These are phyloP conservation scores for Hyperoodon ampullatus DNA, from an alignment of 2,113 vertebrate genomes.

Conservation along the genomic window DNA sequence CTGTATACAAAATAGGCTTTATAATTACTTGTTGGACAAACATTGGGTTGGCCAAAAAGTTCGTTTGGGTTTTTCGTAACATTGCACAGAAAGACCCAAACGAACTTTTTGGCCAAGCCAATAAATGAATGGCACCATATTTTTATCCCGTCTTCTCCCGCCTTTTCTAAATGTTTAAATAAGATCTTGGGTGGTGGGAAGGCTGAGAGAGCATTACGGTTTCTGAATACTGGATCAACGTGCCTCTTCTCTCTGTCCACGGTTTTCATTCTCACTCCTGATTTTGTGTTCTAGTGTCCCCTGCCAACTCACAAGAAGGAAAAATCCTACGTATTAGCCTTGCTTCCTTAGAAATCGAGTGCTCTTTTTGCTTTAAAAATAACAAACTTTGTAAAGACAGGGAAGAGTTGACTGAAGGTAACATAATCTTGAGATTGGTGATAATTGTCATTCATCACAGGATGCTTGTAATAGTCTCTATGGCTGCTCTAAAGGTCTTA, in stretches of 20 bases:
- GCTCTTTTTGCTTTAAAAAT: not conserved
- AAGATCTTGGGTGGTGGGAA: not conserved
- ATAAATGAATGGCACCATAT: not conserved
- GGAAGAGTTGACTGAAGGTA: not conserved
- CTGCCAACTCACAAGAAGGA: not conserved
- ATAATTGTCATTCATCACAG: not conserved
- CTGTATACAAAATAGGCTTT: not conserved
- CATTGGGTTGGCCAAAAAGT: no score
- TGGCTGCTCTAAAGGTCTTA: not conserved
- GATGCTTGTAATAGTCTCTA: not conserved
- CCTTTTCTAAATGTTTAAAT: not conserved
- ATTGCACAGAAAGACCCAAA: no score
- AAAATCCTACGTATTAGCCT: constrained; percentile 23
- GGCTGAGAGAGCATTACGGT: not conserved
- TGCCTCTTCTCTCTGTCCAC: not conserved
- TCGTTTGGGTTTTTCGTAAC: no score
- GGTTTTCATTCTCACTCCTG: not conserved
- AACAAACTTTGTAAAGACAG: not conserved
- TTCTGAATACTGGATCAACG: not conserved
- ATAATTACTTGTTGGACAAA: not conserved
- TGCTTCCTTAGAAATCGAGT: not conserved
- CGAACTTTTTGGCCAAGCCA: not conserved
- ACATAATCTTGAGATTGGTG: not conserved
- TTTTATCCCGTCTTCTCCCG: not conserved
- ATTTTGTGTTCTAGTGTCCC: constrained; percentile 2